Evolutionary conservation across 2,888 invertebrate genomes (phyloP).

Genomic region (Teleiodes luculella): DNA sequence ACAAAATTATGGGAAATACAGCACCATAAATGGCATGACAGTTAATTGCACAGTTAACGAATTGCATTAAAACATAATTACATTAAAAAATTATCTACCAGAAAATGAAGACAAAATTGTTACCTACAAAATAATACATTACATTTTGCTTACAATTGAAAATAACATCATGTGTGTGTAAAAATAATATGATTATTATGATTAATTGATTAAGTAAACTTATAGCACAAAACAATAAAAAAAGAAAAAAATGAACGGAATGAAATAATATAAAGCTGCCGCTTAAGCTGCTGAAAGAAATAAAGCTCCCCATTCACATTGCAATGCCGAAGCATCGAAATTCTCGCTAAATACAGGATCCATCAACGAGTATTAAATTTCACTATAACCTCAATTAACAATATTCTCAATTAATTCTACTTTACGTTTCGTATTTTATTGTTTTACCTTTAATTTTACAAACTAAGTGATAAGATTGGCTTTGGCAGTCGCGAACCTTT

Average conservation of each 20-base stretch:
- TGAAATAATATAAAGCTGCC: constrained; percentile 32
- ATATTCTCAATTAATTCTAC: constrained; percentile 64
- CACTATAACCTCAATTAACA: constrained; percentile 71
- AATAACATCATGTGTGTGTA: background rate
- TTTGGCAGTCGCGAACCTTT: constrained; percentile 63
- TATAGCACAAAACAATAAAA: too few relatives aligned
- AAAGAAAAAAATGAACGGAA: constrained; percentile 32
- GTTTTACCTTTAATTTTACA: constrained; percentile 42
- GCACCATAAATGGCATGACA: constrained; percentile 57
- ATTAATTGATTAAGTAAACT: constrained; percentile 17
- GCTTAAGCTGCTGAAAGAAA: constrained; percentile 16
- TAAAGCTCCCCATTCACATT: constrained; percentile 35
- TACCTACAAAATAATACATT: constrained; percentile 3
- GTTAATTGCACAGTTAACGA: constrained; percentile 29
- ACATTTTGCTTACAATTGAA: background rate
- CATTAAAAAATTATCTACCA: constrained; percentile 6
- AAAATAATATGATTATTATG: background rate
- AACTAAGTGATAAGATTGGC: constrained; percentile 66
- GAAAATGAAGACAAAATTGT: constrained; percentile 3
- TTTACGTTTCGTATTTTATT: constrained; percentile 54
- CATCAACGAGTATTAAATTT: constrained; percentile 74
- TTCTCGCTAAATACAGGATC: constrained; percentile 55
- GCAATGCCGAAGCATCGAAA: constrained; percentile 39
- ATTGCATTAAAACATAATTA: constrained; percentile 19
- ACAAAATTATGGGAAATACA: constrained; percentile 58